Conservation (phyloP, 2,113 vertebrate species). For the Coreoperca whiteheadi region DNA sequence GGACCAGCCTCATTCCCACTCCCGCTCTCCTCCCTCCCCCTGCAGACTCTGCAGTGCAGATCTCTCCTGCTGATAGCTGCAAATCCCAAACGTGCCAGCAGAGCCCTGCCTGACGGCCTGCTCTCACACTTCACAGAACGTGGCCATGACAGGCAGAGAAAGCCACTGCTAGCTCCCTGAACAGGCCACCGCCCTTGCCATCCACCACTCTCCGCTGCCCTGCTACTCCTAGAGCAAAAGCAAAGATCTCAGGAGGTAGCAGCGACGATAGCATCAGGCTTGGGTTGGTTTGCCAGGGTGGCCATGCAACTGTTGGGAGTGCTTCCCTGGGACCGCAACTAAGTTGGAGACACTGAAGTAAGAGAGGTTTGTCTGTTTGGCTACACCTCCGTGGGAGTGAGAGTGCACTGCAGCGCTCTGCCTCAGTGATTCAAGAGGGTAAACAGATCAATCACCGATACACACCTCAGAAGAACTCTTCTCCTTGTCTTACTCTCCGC, state of each 20-base stretch:
- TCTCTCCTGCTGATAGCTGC: slow-evolving; percentile 81
- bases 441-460: slow-evolving; percentile 79
- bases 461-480: slow-evolving; percentile 63
- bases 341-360: slow-evolving; percentile 25
- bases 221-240: neutral
- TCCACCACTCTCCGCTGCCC: neutral
- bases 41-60: slow-evolving; percentile 84
- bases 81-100: slow-evolving; percentile 77
- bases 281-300: slow-evolving; percentile 11
- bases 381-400: slow-evolving; percentile 50
- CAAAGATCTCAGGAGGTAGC: slow-evolving; percentile 14
- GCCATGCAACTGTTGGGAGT: slow-evolving; percentile 1
- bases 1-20: slow-evolving; percentile 34
- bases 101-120: slow-evolving; percentile 56
- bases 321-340: slow-evolving; percentile 18
- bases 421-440: slow-evolving; percentile 65
- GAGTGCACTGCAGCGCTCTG: slow-evolving; percentile 46
- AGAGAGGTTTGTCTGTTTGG: slow-evolving; percentile 44
- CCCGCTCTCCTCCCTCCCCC: slow-evolving; percentile 49
- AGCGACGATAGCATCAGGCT: neutral
- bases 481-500: slow-evolving; percentile 57
- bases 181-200: slow-evolving; percentile 32
- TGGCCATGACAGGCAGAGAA: slow-evolving; percentile 48
- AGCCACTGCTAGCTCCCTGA: slow-evolving; percentile 23
- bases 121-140: slow-evolving; percentile 62